Evolutionary conservation across 2,797 vertebrate genomes (phyloP).

Genomic region (Pseudocheirus occidentalis): DNA sequence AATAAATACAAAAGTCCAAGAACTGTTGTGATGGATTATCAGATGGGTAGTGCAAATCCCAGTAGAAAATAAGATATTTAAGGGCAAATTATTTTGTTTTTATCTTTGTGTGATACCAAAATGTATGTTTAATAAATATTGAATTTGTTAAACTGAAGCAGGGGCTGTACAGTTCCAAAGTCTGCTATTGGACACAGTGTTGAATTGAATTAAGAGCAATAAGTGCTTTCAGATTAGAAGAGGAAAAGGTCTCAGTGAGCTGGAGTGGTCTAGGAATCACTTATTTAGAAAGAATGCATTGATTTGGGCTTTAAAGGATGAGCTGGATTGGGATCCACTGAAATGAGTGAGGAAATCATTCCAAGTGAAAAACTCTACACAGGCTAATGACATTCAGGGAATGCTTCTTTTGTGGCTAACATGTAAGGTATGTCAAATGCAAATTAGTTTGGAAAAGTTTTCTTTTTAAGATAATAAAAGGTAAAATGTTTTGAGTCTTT

Average conservation of each 20-base stretch:
- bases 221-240: neutral
- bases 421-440: neutral
- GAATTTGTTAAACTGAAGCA: neutral
- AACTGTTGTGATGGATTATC: neutral
- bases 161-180: neutral
- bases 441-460: neutral
- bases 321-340: neutral
- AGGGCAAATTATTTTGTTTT: neutral
- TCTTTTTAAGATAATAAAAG: slow-evolving; percentile 30
- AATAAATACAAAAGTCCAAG: neutral
- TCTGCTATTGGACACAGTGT: neutral
- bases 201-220: neutral
- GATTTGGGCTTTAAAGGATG: neutral
- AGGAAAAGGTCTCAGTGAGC: neutral
- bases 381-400: neutral
- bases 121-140: neutral
- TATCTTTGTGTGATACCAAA: neutral
- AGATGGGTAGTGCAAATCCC: neutral
- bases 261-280: neutral
- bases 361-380: neutral
- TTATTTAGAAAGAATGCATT: neutral
- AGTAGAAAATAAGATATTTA: neutral
- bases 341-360: neutral
- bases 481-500: slow-evolving; percentile 8
- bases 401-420: neutral